phyloP scores from a whole-genome alignment of 2,797 vertebrate genomes.

The Paramormyrops hopkinsi region DNA sequence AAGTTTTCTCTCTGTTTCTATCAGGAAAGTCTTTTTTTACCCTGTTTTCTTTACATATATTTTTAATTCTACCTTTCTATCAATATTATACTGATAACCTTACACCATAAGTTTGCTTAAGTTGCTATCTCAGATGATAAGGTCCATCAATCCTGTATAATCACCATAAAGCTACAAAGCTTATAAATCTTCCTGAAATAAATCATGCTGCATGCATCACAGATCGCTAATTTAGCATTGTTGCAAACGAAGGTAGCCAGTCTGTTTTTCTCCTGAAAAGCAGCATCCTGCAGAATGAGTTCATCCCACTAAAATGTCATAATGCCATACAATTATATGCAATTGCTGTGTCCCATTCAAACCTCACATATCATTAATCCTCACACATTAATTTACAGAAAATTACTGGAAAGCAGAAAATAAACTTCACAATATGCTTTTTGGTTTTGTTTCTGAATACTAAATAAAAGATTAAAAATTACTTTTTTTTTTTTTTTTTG shows the following conservation, averaged over 20 bases:
- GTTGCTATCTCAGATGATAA: not conserved
- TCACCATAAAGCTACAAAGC: not conserved
- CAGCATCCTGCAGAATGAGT: not conserved
- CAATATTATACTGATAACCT: not conserved
- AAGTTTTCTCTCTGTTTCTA: not conserved
- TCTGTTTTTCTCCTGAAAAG: not conserved
- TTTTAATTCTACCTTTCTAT: not conserved
- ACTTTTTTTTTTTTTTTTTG: not conserved
- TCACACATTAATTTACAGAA: not conserved
- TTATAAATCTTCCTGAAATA: not conserved
- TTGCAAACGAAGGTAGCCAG: not conserved
- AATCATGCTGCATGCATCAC: not conserved
- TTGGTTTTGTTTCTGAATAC: not conserved
- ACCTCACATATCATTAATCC: not conserved
- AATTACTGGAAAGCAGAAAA: conserved; percentile 1
- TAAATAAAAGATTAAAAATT: conserved; percentile 1
- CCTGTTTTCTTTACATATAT: not conserved
- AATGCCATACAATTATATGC: not conserved
- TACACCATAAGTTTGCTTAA: not conserved
- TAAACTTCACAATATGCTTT: not conserved
- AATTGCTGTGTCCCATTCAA: not conserved
- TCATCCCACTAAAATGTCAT: not conserved
- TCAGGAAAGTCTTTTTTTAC: not conserved
- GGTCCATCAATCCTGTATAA: not conserved
- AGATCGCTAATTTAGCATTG: not conserved